These are phyloP conservation scores for Athrips mouffetella DNA, from an alignment of 2,888 invertebrate species.

Conservation along the genomic window DNA sequence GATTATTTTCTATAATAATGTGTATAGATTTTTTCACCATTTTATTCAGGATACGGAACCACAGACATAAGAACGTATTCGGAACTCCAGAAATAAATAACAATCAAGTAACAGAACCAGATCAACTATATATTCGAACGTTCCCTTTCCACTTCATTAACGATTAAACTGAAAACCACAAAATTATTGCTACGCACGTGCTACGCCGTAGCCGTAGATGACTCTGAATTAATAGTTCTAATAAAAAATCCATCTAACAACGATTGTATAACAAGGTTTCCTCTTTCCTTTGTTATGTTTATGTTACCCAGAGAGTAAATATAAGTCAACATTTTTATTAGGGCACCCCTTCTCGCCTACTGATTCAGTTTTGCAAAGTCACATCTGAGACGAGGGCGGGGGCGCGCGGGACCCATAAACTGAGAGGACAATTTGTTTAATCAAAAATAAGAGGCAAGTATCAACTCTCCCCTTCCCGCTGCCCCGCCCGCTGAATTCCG, in stretches of 20 bases:
- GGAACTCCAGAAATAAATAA: too few species aligned
- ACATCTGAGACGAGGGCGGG: constrained; percentile 41
- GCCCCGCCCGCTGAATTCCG: constrained; percentile 22
- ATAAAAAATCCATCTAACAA: background rate
- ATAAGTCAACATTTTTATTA: constrained; percentile 5
- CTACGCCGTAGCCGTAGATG: constrained; percentile 3
- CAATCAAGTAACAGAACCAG: too few species aligned
- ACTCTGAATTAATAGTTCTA: background rate
- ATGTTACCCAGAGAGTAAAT: background rate
- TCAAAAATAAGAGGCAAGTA: constrained; percentile 70
- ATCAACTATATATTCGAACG: too few species aligned
- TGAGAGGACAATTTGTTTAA: constrained; percentile 75
- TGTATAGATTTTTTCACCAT: too few species aligned
- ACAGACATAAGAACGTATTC: too few species aligned
- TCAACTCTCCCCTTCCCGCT: constrained; percentile 18
- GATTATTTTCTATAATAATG: too few species aligned
- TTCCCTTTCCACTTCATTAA: too few species aligned
- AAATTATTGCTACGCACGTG: background rate
- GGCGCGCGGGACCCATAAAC: constrained; percentile 66
- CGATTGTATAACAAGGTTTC: background rate
- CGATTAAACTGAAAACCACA: too few species aligned
- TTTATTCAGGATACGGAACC: too few species aligned
- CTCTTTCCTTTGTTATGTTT: constrained; percentile 2
- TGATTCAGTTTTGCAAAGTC: constrained; percentile 26
- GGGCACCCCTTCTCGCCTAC: constrained; percentile 28